Evolutionary conservation across 2,888 invertebrate genomes (phyloP), one percentile per base, ranked within the genome.

Genomic region (Acleris literana): DNA sequence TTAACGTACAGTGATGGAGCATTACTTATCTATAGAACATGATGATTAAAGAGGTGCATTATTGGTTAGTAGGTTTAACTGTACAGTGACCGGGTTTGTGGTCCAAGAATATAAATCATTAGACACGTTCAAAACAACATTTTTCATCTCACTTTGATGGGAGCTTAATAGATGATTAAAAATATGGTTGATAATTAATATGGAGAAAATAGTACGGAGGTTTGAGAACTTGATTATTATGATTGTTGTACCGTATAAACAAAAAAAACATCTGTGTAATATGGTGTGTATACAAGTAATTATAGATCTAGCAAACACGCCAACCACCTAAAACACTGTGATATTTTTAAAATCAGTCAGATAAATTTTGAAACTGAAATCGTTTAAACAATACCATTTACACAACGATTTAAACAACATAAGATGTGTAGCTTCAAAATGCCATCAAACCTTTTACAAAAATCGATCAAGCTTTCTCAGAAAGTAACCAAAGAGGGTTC

Each of bases 31-130:
- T 67, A 55, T 64, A 55, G 63, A 63, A 68, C 65, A 69, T 72
- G 61, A 55, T 25, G 61, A 66, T 70, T 70, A 71, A 70, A 63
- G 63, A 68, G 49, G 69, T 66, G 70, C 70, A 57, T 63, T 76
- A 75, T 74, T 68, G 72, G 69, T 68, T 69, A 68, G 69, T 69
- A 70, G 71, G 71, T 70, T 61, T 79, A 79, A 78, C 79, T 77
- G 80, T 66, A 57, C 46, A 48, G 1, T 57, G 52, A 57, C 66
- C 66, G 66, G 11, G 61, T 66, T 66, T 39, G 20, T 25, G 54
- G 66, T 62, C 33, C 66, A 62, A 57, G 20, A 53, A 70, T 39
- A 55, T 52, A 70, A 71, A 48, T 55, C 43, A 56, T 22, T 44
- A 44, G n/a, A 56, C 20, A 13, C 49, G 33, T 18, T 43, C 46